These are phyloP conservation scores for Brenthis daphne DNA, from an alignment of 2,888 invertebrate species.

Conservation along the genomic window DNA sequence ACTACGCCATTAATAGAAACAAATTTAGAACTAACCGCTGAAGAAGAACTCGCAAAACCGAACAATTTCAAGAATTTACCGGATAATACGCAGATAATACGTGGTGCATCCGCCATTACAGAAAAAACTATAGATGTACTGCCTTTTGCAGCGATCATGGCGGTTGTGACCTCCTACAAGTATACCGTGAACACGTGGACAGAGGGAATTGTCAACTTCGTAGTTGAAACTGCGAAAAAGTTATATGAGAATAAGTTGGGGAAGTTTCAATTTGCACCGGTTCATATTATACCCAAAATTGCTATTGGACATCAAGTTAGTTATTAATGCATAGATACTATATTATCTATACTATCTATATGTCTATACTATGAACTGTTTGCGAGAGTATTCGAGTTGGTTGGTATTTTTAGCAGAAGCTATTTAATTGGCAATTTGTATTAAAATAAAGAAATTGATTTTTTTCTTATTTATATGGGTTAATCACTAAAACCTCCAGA, in stretches of 20 bases:
- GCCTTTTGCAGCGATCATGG: conserved; percentile 83
- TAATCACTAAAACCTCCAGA: no score
- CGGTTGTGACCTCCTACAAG: conserved; percentile 83
- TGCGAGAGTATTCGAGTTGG: no score
- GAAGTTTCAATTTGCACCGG: conserved; percentile 75
- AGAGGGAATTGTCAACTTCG: conserved; percentile 81
- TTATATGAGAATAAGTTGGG: conserved; percentile 66
- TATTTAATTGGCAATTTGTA: no score
- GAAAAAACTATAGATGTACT: conserved; percentile 63
- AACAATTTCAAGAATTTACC: conserved; percentile 83
- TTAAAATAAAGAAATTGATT: no score
- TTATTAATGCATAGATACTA: not conserved
- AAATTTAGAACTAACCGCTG: conserved; percentile 52
- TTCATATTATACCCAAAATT: conserved; percentile 83
- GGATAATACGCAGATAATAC: conserved; percentile 83
- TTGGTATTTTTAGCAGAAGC: no score
- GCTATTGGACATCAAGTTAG: conserved; percentile 79
- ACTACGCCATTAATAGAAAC: conserved; percentile 63
- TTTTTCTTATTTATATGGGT: no score
- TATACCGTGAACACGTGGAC: conserved; percentile 84
- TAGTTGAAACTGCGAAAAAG: conserved; percentile 73
- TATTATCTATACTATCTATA: no score
- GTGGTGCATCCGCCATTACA: conserved; percentile 72
- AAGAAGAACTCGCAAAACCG: conserved; percentile 79
- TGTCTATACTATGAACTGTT: no score